Percentiles rank a stretch among this genome's conserved stretches.
Conservation (phyloP, 2,888 invertebrate species). For the Cancer borealis region DNA sequence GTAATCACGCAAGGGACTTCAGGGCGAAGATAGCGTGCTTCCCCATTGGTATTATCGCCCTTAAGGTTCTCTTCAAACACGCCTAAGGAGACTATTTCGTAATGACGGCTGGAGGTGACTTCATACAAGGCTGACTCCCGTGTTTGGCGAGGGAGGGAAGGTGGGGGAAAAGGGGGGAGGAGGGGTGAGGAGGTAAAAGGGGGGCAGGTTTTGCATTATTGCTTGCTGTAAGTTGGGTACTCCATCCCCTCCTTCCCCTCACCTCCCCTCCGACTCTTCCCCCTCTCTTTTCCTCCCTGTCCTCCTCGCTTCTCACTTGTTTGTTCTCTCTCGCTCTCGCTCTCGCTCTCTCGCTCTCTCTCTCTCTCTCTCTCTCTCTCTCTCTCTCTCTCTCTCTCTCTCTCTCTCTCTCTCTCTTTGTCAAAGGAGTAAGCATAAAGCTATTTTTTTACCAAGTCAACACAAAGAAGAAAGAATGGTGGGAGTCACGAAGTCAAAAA, state of each 20-base stretch:
- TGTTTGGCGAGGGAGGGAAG: background rate
- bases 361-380: too few relatives aligned
- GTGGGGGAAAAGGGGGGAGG: background rate
- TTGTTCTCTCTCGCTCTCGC: background rate
- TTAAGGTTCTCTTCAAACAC: background rate
- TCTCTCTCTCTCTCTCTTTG: background rate
- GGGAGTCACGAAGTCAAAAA: background rate
- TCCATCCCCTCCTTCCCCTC: background rate
- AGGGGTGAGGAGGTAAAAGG: background rate
- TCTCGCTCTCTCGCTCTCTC: background rate
- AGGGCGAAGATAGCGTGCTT: background rate
- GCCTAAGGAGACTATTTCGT: background rate
- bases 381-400: too few relatives aligned
- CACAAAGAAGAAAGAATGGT: background rate
- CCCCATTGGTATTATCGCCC: background rate
- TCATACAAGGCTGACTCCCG: background rate
- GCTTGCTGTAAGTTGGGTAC: background rate
- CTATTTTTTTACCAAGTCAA: background rate
- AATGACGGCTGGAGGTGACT: conserved; percentile 20
- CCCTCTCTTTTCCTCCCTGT: background rate
- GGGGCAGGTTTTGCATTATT: background rate
- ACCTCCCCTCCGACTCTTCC: background rate
- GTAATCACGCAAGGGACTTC: background rate
- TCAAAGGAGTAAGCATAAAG: too few relatives aligned
- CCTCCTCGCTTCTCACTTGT: background rate